Evolutionary conservation across 2,888 invertebrate species (phyloP).

Genomic region (Drosophila cognata): DNA sequence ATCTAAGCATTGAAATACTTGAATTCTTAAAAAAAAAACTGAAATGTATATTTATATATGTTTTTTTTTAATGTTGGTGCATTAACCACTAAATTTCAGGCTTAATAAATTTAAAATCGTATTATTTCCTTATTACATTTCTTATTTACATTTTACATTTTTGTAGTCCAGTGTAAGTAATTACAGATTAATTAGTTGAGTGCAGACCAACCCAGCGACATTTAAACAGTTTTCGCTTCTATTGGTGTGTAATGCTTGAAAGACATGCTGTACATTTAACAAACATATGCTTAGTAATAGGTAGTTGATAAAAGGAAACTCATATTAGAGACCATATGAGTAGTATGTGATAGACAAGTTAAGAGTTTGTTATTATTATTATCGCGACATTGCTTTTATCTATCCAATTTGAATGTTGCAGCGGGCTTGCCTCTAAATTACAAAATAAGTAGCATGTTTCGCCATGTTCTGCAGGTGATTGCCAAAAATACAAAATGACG

Average conservation of each 20-base stretch:
- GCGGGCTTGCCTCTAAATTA: slow-evolving; percentile 16
- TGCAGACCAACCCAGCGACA: not conserved
- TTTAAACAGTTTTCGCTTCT: not conserved
- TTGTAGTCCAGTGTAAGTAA: not conserved
- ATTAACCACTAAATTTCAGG: not conserved
- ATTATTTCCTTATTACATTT: not conserved
- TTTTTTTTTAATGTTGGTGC: not conserved
- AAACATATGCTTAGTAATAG: slow-evolving; percentile 43
- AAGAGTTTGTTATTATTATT: slow-evolving; percentile 23
- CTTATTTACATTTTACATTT: not conserved
- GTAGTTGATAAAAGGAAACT: slow-evolving; percentile 18
- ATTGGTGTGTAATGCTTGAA: not conserved
- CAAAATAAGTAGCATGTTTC: slow-evolving; percentile 32
- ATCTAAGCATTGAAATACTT: not conserved
- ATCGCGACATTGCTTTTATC: slow-evolving; percentile 34
- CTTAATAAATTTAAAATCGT: not conserved
- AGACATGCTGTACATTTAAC: slow-evolving; percentile 30
- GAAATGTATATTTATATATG: not conserved
- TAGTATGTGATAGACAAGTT: slow-evolving; percentile 5
- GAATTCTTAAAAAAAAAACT: not conserved
- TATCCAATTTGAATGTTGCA: slow-evolving; percentile 48
- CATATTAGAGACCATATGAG: not conserved
- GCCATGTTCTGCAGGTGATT: slow-evolving; percentile 30
- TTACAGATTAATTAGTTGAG: not conserved
- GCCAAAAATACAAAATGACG: slow-evolving; percentile 21